Evolutionary conservation across 2,113 vertebrate species (phyloP).

Genomic region (Dicerorhinus sumatrensis): DNA sequence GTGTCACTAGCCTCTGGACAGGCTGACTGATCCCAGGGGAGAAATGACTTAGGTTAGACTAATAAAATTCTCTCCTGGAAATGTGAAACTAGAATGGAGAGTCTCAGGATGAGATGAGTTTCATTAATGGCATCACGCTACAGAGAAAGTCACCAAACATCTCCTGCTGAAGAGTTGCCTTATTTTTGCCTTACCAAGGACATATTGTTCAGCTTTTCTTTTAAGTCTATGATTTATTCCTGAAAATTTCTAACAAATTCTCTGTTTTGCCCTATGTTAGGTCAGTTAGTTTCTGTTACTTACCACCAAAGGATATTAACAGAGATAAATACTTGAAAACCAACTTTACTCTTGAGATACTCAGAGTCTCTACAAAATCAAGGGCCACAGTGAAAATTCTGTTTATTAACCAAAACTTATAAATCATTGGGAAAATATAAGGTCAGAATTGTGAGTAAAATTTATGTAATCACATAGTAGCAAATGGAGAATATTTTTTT

Average conservation of each 20-base stretch:
- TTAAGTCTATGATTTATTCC: conserved; percentile 15
- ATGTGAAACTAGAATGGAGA: conserved; percentile 5
- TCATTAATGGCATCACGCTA: neutral
- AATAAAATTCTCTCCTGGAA: conserved; percentile 10
- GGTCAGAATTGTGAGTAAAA: neutral
- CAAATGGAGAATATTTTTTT: conserved; percentile 47
- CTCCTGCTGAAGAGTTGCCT: neutral
- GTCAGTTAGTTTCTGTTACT: neutral
- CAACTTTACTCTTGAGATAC: conserved; percentile 22
- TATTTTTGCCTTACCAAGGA: neutral
- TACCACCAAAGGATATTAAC: neutral
- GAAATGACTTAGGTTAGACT: neutral
- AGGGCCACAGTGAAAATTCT: conserved; percentile 7
- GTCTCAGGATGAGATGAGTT: neutral
- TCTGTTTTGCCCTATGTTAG: neutral
- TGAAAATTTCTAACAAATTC: conserved; percentile 4
- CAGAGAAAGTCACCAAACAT: neutral
- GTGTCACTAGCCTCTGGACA: neutral
- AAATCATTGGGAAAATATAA: neutral
- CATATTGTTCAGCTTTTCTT: neutral
- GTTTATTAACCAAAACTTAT: neutral
- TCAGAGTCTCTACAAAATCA: conserved; percentile 27
- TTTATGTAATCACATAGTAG: conserved; percentile 4
- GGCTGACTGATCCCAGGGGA: neutral
- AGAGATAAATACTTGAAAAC: conserved; percentile 52